Evolutionary conservation across 64 coral and sea anemone genomes (phyloP).

Genomic region (Montipora capricornis): DNA sequence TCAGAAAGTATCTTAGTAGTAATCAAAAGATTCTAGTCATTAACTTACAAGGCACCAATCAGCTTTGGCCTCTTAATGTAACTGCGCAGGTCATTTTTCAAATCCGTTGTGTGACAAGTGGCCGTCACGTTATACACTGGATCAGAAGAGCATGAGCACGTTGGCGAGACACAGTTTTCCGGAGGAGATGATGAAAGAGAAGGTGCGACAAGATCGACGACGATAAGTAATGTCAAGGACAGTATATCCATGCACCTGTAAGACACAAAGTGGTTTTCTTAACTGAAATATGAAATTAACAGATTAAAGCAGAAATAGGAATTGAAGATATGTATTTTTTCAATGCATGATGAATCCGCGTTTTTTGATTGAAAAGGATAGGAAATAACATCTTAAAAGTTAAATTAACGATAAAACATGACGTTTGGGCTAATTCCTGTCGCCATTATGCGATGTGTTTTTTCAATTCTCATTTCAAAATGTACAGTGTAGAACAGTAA

Average conservation of each 20-base stretch:
- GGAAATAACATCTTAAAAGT: too few relatives aligned
- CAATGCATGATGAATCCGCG: too few relatives aligned
- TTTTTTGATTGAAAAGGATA: too few relatives aligned
- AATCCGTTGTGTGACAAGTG: slow-evolving; percentile 19
- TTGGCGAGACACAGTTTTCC: neutral
- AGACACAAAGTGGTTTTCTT: neutral
- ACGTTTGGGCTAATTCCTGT: too few relatives aligned
- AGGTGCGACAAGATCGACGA: neutral
- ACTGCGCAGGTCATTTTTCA: neutral
- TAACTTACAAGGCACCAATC: slow-evolving; percentile 20
- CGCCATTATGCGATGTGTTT: too few relatives aligned
- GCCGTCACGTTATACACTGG: neutral
- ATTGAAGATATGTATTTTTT: too few relatives aligned
- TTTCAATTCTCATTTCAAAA: too few relatives aligned
- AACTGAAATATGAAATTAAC: too few relatives aligned
- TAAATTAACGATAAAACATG: too few relatives aligned
- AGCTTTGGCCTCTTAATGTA: neutral
- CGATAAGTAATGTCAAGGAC: neutral
- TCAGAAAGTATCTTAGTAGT: neutral
- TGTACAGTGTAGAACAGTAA: too few relatives aligned
- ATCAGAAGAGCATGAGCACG: neutral
- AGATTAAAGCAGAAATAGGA: too few relatives aligned
- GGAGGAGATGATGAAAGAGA: neutral
- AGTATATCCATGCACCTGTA: slow-evolving; percentile 12
- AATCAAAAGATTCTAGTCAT: neutral